Evolutionary conservation across 2,888 invertebrate species (phyloP), one percentile per base, ranked within the genome.

Genomic region (Dascillus cervinus): DNA sequence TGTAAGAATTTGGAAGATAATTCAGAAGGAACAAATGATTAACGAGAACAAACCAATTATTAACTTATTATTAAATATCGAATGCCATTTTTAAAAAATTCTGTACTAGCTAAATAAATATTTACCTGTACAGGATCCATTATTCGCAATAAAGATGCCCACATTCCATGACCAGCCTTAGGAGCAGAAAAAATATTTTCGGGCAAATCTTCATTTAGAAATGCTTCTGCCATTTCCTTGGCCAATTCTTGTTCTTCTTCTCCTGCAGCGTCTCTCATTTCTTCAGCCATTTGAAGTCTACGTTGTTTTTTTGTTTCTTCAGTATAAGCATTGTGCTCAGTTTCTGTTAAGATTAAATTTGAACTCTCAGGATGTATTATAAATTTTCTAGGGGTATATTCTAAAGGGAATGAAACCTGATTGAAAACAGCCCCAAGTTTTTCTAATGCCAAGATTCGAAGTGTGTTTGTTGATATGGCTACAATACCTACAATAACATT

Each of bases 341-440:
- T 94, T 67, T 98, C 97, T 22, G 96, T 79, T 31, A 95, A 74
- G 26, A 97, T 76, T 31, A 98, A 74, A 55, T 92, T 85, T 14
- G 85, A 87, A 10, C 87, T 86, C 50, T 95, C 92, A 2, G 82
- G 77, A 62, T 97, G 95, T 34, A 97, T 84, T 10, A 88, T 82
- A 60, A 98, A 95, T 53, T 89, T 88, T 25, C 96, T 74, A 0
- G 98, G 98, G 0, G 98, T 99, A 57, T 90, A 95, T 47, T 95
- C 92, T 29, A 99, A 69, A 0, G 90, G 89, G 53, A 90, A 82
- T 3, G 87, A 85, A 13, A 90, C 82, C 64, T 96, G 96, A 67
- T 98, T 99, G 63, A 99, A 98, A 2, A 98, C 94, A 0, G 95
- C 96, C 0, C 98, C 98, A 2, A 98, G 69, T 63, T 99, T 99